Evolutionary conservation across 2,797 vertebrate genomes (phyloP).

Genomic region (Amniataba percoides): DNA sequence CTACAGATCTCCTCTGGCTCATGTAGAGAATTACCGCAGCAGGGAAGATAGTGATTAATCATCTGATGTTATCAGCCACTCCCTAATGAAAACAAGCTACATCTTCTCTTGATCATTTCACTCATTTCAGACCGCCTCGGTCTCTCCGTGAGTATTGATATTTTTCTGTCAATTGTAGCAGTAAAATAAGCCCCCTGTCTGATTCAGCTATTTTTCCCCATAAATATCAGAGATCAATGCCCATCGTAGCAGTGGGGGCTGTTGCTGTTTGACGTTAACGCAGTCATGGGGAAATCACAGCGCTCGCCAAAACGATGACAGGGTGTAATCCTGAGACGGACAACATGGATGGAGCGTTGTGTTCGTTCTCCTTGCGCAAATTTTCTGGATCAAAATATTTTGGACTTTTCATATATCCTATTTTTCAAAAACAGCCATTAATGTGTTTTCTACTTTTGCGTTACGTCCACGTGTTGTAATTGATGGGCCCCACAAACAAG

Average conservation of each 20-base stretch:
- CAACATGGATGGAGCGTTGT: background rate
- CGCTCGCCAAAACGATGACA: constrained; percentile 47
- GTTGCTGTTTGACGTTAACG: constrained; percentile 45
- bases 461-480: constrained; percentile 11
- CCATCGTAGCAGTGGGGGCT: constrained; percentile 29
- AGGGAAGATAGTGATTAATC: constrained; percentile 66
- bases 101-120: constrained; percentile 68
- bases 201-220: constrained; percentile 71
- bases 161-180: constrained; percentile 63
- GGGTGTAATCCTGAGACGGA: constrained; percentile 46
- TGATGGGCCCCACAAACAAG: constrained; percentile 33
- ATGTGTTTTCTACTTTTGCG: constrained; percentile 12
- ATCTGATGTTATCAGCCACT: constrained; percentile 71
- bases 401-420: background rate
- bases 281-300: constrained; percentile 53
- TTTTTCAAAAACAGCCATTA: constrained; percentile 3
- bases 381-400: constrained; percentile 3
- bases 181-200: constrained; percentile 61
- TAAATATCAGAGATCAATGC: constrained; percentile 73
- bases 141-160: constrained; percentile 64
- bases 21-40: constrained; percentile 57
- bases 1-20: constrained; percentile 49
- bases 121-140: constrained; percentile 45
- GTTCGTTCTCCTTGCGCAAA: constrained; percentile 16
- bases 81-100: constrained; percentile 71